Evolutionary conservation across 2,888 invertebrate species (phyloP), one percentile per base, ranked within the genome.

Genomic region (Busseola fusca): DNA sequence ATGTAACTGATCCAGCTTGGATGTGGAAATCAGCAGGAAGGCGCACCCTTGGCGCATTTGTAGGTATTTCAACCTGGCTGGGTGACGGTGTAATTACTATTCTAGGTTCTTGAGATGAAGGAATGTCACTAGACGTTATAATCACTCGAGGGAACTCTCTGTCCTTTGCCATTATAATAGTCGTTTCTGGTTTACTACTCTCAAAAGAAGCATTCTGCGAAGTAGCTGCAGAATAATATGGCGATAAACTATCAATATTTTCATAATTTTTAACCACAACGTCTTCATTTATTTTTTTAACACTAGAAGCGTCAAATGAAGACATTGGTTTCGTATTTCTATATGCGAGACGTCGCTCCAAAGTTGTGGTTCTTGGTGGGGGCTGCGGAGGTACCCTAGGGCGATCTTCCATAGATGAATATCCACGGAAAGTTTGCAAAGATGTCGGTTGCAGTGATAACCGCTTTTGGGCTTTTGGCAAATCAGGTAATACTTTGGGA

Each of bases 401-500:
- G 18, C 90, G 92, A 71, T 94, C 94, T 65, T 94, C 94, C 77
- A 84, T 76, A 68, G 88, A 89, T 14, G 85, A 81, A 76, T 87
- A 92, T 65, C 91, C 89, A 70, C 92, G 88, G 84, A 95, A 95
- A 76, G 92, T 92, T 90, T 95, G 94, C 70, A 95, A 89, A 70
- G 90, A 82, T 9, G 93, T 93, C 6, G 97, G 96, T 79, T 97
- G 97, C 89, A 97, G 92, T 1, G 97, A 97, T 69, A 97, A 92
- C n/a, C 97, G 92, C 86, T 97, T 97, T 86, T 96, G 95, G 52
- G 92, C 85, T 84, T 92, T 95, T 2, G 97, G 97, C 84, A 97
- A 96, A 91, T 98, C 98, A n/a, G 98, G 98, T 48, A 98, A 90
- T 1, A 98, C 98, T 96, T 98, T 98, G 0, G 98, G 98, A 88